These are phyloP conservation scores for Chelonoidis abingdonii DNA, from an alignment of 2,113 vertebrate species.

Conservation along the genomic window DNA sequence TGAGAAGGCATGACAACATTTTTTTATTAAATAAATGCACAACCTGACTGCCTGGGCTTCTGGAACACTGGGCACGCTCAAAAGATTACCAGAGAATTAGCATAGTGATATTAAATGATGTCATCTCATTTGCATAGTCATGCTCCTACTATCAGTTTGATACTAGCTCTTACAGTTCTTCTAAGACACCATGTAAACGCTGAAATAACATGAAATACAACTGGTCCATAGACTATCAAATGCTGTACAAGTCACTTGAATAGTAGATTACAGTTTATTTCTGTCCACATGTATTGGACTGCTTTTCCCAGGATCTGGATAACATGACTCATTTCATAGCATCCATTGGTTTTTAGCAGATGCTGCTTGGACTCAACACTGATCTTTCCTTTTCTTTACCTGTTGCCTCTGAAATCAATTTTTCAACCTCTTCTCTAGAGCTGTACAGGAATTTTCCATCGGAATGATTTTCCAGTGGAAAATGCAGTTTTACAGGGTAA, in stretches of 20 bases:
- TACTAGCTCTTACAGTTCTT: too few species aligned
- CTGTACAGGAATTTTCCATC: not conserved
- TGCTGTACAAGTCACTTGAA: not conserved
- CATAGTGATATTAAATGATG: not conserved
- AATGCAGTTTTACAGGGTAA: not conserved
- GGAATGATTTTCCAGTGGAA: not conserved
- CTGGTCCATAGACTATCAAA: not conserved
- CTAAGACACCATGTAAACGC: not conserved
- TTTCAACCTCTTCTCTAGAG: not conserved
- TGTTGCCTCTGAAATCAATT: not conserved
- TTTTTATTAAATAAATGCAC: constrained; percentile 10
- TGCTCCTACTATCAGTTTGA: not conserved
- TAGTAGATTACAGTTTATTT: not conserved
- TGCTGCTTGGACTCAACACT: not conserved
- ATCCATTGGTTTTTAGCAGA: not conserved
- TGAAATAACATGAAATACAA: not conserved
- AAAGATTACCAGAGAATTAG: not conserved
- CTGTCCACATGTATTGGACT: not conserved
- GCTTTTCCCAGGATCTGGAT: not conserved
- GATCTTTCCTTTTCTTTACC: not conserved
- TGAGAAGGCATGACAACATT: not conserved
- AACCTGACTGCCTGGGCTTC: not conserved
- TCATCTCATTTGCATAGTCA: not conserved
- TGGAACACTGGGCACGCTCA: not conserved
- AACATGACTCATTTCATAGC: not conserved